Evolutionary conservation across 2,888 invertebrate species (phyloP).

Genomic region (Choristoneura rosaceana): DNA sequence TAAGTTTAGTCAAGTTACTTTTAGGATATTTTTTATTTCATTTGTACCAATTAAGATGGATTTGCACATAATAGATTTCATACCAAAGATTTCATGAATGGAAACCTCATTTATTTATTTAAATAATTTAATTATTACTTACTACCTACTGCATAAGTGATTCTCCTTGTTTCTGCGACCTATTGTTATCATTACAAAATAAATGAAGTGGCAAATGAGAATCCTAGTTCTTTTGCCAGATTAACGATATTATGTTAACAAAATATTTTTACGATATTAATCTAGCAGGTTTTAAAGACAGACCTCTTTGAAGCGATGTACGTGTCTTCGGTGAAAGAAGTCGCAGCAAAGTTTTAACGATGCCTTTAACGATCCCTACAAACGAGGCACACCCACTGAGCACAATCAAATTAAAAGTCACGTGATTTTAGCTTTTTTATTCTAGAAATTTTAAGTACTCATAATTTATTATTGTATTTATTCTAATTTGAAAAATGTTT

Average conservation of each 20-base stretch:
- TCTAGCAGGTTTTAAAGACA: constrained; percentile 5
- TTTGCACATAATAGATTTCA: no score
- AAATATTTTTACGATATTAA: constrained; percentile 22
- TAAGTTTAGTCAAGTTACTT: no score
- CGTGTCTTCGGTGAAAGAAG: constrained; percentile 29
- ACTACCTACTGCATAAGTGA: no score
- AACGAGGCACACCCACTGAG: background rate
- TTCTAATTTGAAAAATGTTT: no score
- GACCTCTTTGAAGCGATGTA: constrained; percentile 12
- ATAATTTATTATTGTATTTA: background rate
- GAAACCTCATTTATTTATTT: no score
- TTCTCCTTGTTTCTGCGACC: no score
- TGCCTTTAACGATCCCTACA: constrained; percentile 23
- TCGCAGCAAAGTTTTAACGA: constrained; percentile 41
- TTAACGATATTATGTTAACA: background rate
- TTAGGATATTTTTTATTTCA: no score
- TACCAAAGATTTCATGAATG: no score
- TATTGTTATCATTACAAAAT: no score
- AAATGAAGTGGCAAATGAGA: background rate
- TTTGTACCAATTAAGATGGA: no score
- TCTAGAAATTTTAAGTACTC: background rate
- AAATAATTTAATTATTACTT: no score
- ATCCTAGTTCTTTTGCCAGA: no score
- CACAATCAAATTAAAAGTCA: constrained; percentile 36
- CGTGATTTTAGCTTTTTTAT: constrained; percentile 2